Base-by-base conservation (phyloP, 2,888 invertebrate genomes). In the Omphaloscelis lunosa region DNA sequence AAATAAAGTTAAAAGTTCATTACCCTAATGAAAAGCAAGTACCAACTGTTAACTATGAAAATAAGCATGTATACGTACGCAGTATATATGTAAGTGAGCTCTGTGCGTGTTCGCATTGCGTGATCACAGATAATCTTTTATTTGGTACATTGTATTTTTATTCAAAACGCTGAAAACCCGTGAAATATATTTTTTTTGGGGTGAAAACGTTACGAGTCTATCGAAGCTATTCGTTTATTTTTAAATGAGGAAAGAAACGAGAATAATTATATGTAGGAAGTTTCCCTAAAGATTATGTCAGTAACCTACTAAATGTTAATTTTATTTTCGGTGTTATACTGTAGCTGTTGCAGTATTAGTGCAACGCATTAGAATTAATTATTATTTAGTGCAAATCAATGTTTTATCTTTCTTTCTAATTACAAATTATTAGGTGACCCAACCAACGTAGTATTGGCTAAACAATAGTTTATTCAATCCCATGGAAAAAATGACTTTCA, bases 91-190 rank as follows among this genome's bases (percentile, higher is more conserved):
- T 8, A 51, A 59, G 56, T 45, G 29, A 56, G 75, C 67, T 62
- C 61, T 34, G 83, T 79, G 87, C 89, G 89, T 89, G 88, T 79
- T 53, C 75, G 45, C 66, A 79, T 91, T 87, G 91, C 91, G 90
- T 91, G 91, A 79, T 83, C 56, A 15, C n/a, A 80, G 79, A 88
- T 88, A 90, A 88, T 89, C 82, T 85, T 83, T 86, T 87, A 86
- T 87, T 83, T 63, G 17, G 9, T 74, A 85, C 88, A 76, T 75
- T 81, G 65, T 83, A 45, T 76, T 78, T 80, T 84, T 84, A 76
- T 78, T 84, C 53, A 69, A 80, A 83, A 84, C 63, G 17, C 48
- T 80, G 59, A 56, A 75, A 72, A 77, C 41, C 59, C 27, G 59
- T 77, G 63, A 74, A 76, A 34, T 62, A 12, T 5, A 27, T 29